Evolutionary conservation across 1,140 invertebrate genomes (phyloP).

Genomic region (Lasioglossum baleicum): DNA sequence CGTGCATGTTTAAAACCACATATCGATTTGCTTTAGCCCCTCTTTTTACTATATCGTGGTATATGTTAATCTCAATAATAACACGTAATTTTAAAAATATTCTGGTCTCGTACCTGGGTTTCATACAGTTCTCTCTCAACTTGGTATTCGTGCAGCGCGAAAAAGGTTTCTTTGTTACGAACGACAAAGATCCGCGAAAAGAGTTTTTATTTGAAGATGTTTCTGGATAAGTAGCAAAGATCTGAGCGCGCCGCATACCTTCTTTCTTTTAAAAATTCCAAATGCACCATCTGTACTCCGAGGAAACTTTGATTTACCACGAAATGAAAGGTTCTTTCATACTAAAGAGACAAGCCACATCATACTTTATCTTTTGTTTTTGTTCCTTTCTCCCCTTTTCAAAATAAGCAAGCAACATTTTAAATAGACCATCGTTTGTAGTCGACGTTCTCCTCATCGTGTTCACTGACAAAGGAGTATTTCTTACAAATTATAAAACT

Average conservation of each 20-base stretch:
- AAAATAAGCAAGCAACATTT: constrained; percentile 38
- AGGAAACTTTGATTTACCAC: constrained; percentile 29
- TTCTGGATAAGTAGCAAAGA: constrained; percentile 34
- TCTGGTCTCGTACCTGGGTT: background rate
- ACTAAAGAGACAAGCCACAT: constrained; percentile 20
- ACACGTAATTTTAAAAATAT: too few relatives aligned
- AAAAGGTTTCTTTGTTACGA: constrained; percentile 20
- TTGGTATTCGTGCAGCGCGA: background rate
- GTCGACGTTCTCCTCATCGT: background rate
- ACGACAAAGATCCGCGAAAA: constrained; percentile 11
- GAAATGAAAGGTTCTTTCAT: constrained; percentile 34
- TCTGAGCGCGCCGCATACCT: constrained; percentile 12
- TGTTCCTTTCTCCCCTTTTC: constrained; percentile 4
- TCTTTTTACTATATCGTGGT: too few relatives aligned
- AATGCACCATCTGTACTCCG: constrained; percentile 17
- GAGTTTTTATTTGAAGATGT: constrained; percentile 30
- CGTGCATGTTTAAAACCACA: too few relatives aligned
- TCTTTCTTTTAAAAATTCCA: constrained; percentile 33
- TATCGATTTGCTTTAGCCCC: too few relatives aligned
- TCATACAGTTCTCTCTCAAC: background rate
- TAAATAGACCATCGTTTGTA: constrained; percentile 17
- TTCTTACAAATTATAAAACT: too few relatives aligned
- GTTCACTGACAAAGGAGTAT: background rate
- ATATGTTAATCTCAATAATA: too few relatives aligned
- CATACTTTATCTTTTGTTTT: constrained; percentile 22